phyloP scores from a whole-genome alignment of 2,113 vertebrate genomes.

The Rhea americana region DNA sequence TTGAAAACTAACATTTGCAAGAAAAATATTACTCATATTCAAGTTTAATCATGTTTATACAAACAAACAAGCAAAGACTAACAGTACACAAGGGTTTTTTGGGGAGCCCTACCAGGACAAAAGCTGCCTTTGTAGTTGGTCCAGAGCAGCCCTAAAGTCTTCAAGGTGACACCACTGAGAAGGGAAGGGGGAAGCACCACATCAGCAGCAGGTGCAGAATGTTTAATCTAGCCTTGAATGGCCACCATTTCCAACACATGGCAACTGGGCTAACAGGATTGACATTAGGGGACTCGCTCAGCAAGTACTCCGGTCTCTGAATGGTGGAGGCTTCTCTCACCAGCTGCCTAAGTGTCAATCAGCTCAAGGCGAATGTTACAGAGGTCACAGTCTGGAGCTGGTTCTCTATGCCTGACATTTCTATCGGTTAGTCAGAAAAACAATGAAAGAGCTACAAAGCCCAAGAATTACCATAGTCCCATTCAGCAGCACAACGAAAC shows the following conservation, averaged over 20 bases:
- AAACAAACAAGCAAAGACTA: neutral
- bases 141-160: neutral
- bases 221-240: slow-evolving; percentile 36
- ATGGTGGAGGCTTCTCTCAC: slow-evolving; percentile 57
- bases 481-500: slow-evolving; percentile 43
- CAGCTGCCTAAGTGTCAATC: slow-evolving; percentile 62
- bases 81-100: neutral
- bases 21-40: neutral
- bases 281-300: slow-evolving; percentile 33
- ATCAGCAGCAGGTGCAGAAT: slow-evolving; percentile 39
- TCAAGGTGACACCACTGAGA: slow-evolving; percentile 31
- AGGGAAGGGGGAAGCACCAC: neutral
- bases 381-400: slow-evolving; percentile 52
- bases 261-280: slow-evolving; percentile 62
- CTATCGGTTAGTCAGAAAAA: slow-evolving; percentile 58
- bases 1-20: neutral
- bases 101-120: neutral
- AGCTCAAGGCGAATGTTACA: slow-evolving; percentile 51
- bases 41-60: neutral
- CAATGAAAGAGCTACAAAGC: slow-evolving; percentile 61
- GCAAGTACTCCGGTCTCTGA: slow-evolving; percentile 53
- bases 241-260: slow-evolving; percentile 36
- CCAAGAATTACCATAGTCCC: slow-evolving; percentile 51
- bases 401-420: slow-evolving; percentile 62
- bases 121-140: slow-evolving; percentile 18